phyloP scores from a whole-genome alignment of 2,888 invertebrate genomes.

The Dynastes hyllus region DNA sequence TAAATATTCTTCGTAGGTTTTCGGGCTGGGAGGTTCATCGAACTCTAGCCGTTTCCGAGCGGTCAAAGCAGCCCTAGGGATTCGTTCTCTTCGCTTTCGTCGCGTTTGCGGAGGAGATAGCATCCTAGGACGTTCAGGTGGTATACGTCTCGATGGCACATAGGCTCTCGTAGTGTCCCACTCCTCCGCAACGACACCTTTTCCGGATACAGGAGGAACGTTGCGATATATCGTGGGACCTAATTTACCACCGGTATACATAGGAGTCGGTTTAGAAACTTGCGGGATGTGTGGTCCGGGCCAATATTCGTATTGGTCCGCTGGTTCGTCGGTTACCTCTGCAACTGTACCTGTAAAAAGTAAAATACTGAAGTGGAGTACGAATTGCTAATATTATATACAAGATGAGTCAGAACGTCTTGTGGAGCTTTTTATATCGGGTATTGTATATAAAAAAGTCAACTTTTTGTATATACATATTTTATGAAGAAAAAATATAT shows the following conservation, averaged over 20 bases:
- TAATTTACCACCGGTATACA: conserved; percentile 28
- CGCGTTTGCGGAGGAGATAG: conserved; percentile 6
- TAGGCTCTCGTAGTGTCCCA: not conserved
- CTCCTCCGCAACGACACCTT: not conserved
- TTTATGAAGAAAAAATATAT: no score
- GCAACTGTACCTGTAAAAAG: conserved; percentile 19
- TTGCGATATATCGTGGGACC: conserved; percentile 15
- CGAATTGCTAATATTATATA: no score
- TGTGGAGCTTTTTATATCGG: no score
- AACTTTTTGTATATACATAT: no score
- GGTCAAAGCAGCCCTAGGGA: not conserved
- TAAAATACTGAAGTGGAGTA: not conserved
- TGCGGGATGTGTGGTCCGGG: conserved; percentile 30
- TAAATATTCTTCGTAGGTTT: conserved; percentile 24
- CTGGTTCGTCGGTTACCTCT: conserved; percentile 35
- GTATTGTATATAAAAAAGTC: no score
- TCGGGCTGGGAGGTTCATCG: conserved; percentile 2
- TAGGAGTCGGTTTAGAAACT: conserved; percentile 3
- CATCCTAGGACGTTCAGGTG: not conserved
- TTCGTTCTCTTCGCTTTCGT: conserved; percentile 11
- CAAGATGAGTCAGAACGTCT: no score
- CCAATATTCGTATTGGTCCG: conserved; percentile 46
- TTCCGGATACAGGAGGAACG: conserved; percentile 26
- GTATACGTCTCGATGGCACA: not conserved
- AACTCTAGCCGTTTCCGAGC: conserved; percentile 28